A percentile compares a stretch with the other conserved stretches of the same genome.
These are phyloP conservation scores for Brachyptera risi DNA, from an alignment of 2,888 invertebrate genomes.

Conservation along the genomic window DNA sequence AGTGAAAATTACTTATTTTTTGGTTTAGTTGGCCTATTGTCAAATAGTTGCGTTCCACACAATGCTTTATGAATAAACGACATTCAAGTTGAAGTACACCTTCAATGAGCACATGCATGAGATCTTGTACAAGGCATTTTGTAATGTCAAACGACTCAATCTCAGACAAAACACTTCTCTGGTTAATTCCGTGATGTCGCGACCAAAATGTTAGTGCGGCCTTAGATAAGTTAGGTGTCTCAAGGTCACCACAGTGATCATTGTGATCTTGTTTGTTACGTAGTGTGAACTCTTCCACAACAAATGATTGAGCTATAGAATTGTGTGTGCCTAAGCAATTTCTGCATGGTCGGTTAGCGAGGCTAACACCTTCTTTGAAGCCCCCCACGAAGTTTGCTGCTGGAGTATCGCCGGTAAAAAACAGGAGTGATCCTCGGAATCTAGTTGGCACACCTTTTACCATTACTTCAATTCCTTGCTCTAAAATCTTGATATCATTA, in stretches of 20 bases:
- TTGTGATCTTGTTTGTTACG: neutral
- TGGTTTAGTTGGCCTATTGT: constrained; percentile 34
- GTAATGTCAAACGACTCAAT: neutral
- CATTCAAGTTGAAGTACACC: neutral
- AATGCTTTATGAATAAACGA: constrained; percentile 29
- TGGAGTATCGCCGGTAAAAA: neutral
- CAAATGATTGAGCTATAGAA: neutral
- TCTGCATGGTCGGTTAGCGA: constrained; percentile 13
- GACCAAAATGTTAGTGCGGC: neutral
- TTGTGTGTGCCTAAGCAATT: neutral
- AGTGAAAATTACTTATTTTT: constrained; percentile 32
- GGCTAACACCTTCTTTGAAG: constrained; percentile 3
- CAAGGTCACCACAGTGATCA: neutral
- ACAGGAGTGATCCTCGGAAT: neutral
- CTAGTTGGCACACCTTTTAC: neutral
- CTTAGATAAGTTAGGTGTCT: neutral
- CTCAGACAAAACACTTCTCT: neutral
- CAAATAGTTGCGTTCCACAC: constrained; percentile 18
- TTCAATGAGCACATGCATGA: neutral
- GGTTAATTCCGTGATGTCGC: neutral
- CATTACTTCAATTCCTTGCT: neutral
- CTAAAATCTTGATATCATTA: neutral
- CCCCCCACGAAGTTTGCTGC: neutral
- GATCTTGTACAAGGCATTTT: neutral
- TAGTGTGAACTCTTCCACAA: neutral